Percentiles rank a stretch among this genome's conserved stretches.
phyloP scores from a whole-genome alignment of 2,888 invertebrate species.

The Drymonia ruficornis region DNA sequence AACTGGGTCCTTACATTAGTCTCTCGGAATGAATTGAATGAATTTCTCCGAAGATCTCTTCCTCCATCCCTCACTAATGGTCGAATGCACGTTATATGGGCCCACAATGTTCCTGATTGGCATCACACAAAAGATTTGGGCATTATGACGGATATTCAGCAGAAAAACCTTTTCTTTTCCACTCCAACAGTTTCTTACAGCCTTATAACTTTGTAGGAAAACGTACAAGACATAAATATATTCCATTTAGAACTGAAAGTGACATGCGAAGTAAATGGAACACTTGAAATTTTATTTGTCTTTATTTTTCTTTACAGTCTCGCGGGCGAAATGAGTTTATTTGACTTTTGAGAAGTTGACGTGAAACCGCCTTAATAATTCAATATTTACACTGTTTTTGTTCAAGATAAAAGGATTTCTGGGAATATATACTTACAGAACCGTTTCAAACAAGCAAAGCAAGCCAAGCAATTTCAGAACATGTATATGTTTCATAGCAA shows the following conservation, averaged over 20 bases:
- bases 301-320: background rate
- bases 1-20: slow-evolving; percentile 8
- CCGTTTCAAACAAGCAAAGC: too few relatives aligned
- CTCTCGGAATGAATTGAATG: slow-evolving; percentile 10
- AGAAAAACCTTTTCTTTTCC: slow-evolving; percentile 11
- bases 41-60: slow-evolving; percentile 2
- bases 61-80: slow-evolving; percentile 15
- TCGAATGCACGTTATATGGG: slow-evolving; percentile 19
- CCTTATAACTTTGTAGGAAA: background rate
- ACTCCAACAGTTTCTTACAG: slow-evolving; percentile 9
- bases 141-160: slow-evolving; percentile 9
- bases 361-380: slow-evolving; percentile 22
- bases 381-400: slow-evolving; percentile 9
- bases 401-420: too few relatives aligned
- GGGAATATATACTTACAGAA: too few relatives aligned
- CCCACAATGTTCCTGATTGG: slow-evolving; percentile 27
- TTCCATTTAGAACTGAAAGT: background rate
- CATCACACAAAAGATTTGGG: slow-evolving; percentile 17
- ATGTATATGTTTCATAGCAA: too few relatives aligned
- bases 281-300: background rate
- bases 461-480: too few relatives aligned
- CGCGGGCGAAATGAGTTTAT: slow-evolving; percentile 12
- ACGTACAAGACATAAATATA: background rate
- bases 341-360: slow-evolving; percentile 20
- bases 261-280: background rate